Base-by-base conservation (phyloP, 2,797 vertebrate genomes). In the Gephyroberyx darwinii region DNA sequence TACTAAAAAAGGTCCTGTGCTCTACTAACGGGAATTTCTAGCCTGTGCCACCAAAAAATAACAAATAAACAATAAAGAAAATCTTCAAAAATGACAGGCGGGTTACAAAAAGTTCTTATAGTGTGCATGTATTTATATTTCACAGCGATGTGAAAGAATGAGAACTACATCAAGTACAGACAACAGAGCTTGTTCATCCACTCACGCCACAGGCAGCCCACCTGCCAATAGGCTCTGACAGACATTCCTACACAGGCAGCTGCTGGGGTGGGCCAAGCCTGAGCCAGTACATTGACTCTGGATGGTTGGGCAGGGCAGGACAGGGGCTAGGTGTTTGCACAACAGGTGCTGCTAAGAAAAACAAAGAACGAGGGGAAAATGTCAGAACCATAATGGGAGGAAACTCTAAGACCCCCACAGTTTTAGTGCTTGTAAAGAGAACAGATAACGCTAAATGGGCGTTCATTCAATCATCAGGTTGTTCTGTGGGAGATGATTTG, bases 171-270 rank as follows among this genome's bases (percentile, higher is more conserved):
- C 12, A 41, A 43, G 22, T 22, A 19, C 10, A 57, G 33, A 68
- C 53, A 63, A 43, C 20, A 43, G 26, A 37, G 74, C 20, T 14
- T 60, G 68, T 78, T 82, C 56, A 62, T 77, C 53, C 31, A 37
- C 16, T 35, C 14, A 35, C n/a, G 72, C 71, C 20, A 39, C 73
- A 71, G 65, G 43, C 45, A 19, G 75, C 64, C 33, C 77, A 68
- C 47, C 62, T 33, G 65, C 45, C 47, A 48, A 35, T 19, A 16
- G 30, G 50, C 5, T 17, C 55, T 30, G 70, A 45, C 63, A 55
- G 50, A 71, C 39, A 35, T 76, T 47, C 50, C 59, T 35, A 54
- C 39, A 10, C 60, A 77, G 77, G 71, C 84, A 88, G 80, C 78
- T 85, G 85, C 31, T 77, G 57, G 71, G 71, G 68, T 75, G 45